Base-by-base conservation (phyloP, 1,140 invertebrate species). In the Chionoecetes opilio region DNA sequence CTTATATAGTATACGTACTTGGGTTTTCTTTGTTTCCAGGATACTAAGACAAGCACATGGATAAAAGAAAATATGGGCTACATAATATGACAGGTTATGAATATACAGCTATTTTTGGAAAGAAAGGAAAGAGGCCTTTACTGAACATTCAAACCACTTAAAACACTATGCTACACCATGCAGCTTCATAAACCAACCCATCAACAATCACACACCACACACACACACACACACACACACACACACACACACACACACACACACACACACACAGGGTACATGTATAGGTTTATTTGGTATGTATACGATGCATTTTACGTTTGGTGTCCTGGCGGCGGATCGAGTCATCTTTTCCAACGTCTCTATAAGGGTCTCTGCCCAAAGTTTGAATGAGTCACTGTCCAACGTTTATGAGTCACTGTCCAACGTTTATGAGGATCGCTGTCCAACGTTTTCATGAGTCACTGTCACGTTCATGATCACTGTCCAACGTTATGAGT, bases 221-320 rank as follows among this genome's bases (percentile, higher is more conserved):
- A 87, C 85, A 87, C 85, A 87, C 85, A 87, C 85, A 87, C 85
- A 35, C 85, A 87, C 85, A 87, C 37, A 87, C n/a, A 32, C 31
- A 21, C 29, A 34, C 31, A 87, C 85, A 86, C 85, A 86, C 85
- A 86, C 85, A 86, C 85, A 86, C 85, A 31, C 85, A 34, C 85
- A 17, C 85, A 86, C 35, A 31, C 14, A 29, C 3, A 14, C 2
- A 31, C 31, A 87, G 17, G 46, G 63, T 75, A 75, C 63, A 87
- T 38, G 37, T 38, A 87, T 87, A 75, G 21, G 63, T n/a, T 75
- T 75, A 75, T 75, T 75, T 26, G 63, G n/a, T 75, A 75, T 75
- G 63, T 75, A n/a, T 75, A n/a, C 63, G 63, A n/a, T 75, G n/a
- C 63, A 75, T 26, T 21, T 75, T 3, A 5, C 63, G 8, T 75